Conservation (phyloP, 2,797 vertebrate species). For the Lagocephalus sceleratus region DNA sequence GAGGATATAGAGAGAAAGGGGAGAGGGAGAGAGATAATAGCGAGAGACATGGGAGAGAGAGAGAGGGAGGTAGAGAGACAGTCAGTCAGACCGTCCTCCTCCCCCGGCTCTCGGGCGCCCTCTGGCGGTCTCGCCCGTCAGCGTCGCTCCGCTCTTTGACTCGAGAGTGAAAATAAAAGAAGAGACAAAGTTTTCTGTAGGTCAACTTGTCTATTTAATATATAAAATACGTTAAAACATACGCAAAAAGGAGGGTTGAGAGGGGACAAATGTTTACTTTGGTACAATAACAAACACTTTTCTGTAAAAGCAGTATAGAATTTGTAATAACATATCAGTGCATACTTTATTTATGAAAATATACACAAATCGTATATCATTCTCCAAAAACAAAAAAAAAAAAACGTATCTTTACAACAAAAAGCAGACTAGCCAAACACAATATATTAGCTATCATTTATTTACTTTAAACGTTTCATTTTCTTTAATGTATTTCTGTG, state of each 20-base stretch:
- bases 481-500: conserved; percentile 79
- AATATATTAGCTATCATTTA: conserved; percentile 94
- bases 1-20: too few relatives aligned
- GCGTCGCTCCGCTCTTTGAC: too few relatives aligned
- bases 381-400: conserved; percentile 88
- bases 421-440: conserved; percentile 94
- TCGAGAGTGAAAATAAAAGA: conserved; percentile 1
- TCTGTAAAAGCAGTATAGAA: conserved; percentile 94
- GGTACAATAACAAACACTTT: conserved; percentile 94
- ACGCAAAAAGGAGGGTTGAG: conserved; percentile 79
- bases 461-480: conserved; percentile 76
- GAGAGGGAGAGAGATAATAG: too few relatives aligned
- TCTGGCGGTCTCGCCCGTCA: too few relatives aligned
- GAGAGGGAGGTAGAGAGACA: too few relatives aligned
- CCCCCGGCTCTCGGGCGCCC: too few relatives aligned
- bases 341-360: conserved; percentile 97
- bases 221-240: conserved; percentile 89
- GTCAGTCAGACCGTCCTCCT: too few relatives aligned
- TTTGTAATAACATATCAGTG: conserved; percentile 94
- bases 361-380: conserved; percentile 95
- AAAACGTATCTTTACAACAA: conserved; percentile 81
- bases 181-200: conserved; percentile 60
- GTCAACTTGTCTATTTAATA: conserved; percentile 89
- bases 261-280: conserved; percentile 91
- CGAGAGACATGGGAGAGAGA: too few relatives aligned